These are phyloP conservation scores for Catharus minimus DNA, from an alignment of 2,113 vertebrate species.

Conservation along the genomic window DNA sequence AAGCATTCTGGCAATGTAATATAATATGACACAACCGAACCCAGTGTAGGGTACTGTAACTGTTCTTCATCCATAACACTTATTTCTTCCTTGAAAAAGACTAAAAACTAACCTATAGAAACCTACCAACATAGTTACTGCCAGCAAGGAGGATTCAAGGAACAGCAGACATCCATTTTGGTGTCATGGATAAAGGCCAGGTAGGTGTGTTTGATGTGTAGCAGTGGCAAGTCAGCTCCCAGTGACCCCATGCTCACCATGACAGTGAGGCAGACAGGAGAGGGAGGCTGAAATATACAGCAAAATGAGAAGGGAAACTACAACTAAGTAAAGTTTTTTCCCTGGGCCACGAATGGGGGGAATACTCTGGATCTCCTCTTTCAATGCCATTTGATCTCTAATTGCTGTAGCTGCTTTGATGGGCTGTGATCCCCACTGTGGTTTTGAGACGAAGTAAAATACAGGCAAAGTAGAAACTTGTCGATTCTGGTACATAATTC, in stretches of 20 bases:
- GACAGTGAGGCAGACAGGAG: rapidly evolving
- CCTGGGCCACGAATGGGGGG: not conserved
- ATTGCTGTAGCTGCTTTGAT: conserved; percentile 35
- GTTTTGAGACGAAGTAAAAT: conserved; percentile 49
- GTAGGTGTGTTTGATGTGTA: not conserved
- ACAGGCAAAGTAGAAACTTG: conserved; percentile 40
- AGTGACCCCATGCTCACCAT: not conserved
- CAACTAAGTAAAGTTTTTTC: not conserved
- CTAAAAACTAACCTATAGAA: not conserved
- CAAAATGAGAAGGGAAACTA: not conserved
- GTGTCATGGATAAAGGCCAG: not conserved
- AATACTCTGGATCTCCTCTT: not conserved
- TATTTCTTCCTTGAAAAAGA: not conserved
- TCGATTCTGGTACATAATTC: conserved; percentile 71
- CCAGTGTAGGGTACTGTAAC: rapidly evolving
- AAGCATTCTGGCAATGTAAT: not conserved
- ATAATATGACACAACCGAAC: rapidly evolving
- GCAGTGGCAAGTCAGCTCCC: not conserved
- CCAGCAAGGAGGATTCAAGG: not conserved
- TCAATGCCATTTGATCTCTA: not conserved
- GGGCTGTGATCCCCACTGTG: conserved; percentile 11
- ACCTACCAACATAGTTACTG: not conserved
- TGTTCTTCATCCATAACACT: not conserved
- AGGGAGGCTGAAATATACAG: not conserved
- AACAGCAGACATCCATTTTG: rapidly evolving